Evolutionary conservation across 2,113 vertebrate species (phyloP).

Genomic region (Pseudois nayaur): DNA sequence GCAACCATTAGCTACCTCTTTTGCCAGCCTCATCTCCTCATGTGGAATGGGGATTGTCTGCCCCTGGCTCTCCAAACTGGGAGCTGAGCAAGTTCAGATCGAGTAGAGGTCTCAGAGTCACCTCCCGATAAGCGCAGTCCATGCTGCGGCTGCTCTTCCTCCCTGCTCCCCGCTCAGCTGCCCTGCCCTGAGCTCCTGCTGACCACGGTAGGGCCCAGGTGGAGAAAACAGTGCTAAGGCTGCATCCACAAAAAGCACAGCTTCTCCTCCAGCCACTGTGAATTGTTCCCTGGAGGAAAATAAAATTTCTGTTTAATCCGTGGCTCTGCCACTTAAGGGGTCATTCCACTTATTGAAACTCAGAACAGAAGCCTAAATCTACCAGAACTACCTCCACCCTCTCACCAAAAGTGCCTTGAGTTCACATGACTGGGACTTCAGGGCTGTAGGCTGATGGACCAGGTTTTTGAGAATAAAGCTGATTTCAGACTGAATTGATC

Average conservation of each 20-base stretch:
- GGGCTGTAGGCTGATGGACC: background rate
- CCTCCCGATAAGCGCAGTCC: background rate
- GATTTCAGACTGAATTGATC: background rate
- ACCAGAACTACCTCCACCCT: background rate
- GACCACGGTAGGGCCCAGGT: background rate
- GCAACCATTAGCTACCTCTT: background rate
- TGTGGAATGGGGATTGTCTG: fast-evolving
- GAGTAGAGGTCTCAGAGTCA: background rate
- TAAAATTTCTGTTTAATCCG: background rate
- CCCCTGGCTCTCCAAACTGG: background rate
- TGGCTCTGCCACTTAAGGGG: background rate
- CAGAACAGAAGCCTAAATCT: background rate
- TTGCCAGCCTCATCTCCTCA: background rate
- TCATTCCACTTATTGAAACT: background rate
- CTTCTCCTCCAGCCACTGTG: background rate
- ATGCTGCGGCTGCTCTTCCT: background rate
- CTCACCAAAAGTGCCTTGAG: background rate
- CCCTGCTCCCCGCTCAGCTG: fast-evolving
- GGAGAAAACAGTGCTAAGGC: background rate
- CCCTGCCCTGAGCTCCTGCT: background rate
- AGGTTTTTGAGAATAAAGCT: background rate
- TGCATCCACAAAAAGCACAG: background rate
- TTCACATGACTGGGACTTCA: background rate
- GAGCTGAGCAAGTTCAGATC: background rate
- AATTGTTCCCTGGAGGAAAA: background rate